A percentile compares a stretch with the other conserved stretches of the same genome.
These are phyloP conservation scores for Astyanax mexicanus DNA, from an alignment of 2,797 vertebrate genomes.

Conservation along the genomic window DNA sequence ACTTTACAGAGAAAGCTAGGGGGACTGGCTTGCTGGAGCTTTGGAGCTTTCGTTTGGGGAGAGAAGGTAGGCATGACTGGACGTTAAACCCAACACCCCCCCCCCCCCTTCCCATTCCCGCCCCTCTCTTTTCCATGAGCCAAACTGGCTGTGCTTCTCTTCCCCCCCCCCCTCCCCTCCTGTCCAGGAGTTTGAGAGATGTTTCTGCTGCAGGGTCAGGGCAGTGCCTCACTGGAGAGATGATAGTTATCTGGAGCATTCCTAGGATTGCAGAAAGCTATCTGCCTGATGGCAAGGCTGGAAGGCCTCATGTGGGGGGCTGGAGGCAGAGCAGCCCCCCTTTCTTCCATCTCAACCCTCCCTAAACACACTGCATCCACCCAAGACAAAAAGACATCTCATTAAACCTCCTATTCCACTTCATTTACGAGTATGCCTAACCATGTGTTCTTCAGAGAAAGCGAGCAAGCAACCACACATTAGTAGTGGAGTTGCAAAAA, in stretches of 20 bases:
- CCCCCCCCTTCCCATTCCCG: constrained; percentile 41
- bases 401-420: constrained; percentile 84
- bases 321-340: constrained; percentile 1
- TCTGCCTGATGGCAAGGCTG: constrained; percentile 78
- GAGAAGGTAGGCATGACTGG: constrained; percentile 68
- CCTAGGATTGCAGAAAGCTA: constrained; percentile 92
- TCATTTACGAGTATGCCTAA: constrained; percentile 83
- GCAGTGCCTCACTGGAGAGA: constrained; percentile 81
- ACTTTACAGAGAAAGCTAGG: constrained; percentile 33
- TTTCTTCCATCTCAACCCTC: constrained; percentile 59
- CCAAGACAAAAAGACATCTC: constrained; percentile 65
- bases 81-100: constrained; percentile 14
- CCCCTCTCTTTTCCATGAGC: constrained; percentile 38
- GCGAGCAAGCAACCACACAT: constrained; percentile 73
- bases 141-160: constrained; percentile 39
- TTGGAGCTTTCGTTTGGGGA: constrained; percentile 57
- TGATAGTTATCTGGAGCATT: constrained; percentile 93
- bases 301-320: constrained; percentile 58
- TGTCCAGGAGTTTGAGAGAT: constrained; percentile 71
- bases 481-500: constrained; percentile 76
- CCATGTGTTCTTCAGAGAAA: constrained; percentile 78
- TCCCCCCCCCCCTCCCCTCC: constrained; percentile 16
- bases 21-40: constrained; percentile 42
- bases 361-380: constrained; percentile 63
- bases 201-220: constrained; percentile 78